Evolutionary conservation across 2,113 vertebrate species (phyloP).

Genomic region (Danionella cerebrum): DNA sequence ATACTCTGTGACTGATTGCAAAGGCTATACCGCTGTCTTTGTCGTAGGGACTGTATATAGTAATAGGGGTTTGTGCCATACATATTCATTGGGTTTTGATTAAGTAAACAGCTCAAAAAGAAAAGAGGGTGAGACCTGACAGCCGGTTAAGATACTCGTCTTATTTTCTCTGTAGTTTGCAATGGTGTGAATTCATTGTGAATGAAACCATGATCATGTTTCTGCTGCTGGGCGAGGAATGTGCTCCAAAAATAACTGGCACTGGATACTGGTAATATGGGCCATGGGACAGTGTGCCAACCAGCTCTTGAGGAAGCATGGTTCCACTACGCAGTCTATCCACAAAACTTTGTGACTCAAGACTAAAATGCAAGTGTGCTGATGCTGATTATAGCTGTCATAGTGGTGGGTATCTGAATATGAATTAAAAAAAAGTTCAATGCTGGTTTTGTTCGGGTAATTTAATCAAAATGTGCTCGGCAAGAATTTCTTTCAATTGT

Average conservation of each 20-base stretch:
- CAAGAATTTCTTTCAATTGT: not conserved
- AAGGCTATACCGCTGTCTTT: not conserved
- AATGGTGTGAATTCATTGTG: constrained; percentile 1
- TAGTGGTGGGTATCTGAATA: too few relatives aligned
- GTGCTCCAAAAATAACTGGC: constrained; percentile 28
- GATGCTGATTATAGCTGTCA: too few relatives aligned
- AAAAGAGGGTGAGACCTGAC: not conserved
- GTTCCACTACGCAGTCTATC: not conserved
- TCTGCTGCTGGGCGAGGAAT: constrained; percentile 19
- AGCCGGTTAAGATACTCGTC: not conserved
- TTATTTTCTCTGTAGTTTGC: not conserved
- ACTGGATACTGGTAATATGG: constrained; percentile 39
- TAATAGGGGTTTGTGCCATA: constrained; percentile 2
- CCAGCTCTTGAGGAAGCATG: constrained; percentile 19
- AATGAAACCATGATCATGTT: constrained; percentile 24
- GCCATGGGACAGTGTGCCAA: constrained; percentile 44
- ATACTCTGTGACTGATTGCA: constrained; percentile 9
- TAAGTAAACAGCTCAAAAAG: constrained; percentile 1
- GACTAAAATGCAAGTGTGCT: not conserved
- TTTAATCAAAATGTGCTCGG: not conserved
- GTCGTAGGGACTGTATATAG: constrained; percentile 6
- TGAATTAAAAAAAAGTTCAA: too few relatives aligned
- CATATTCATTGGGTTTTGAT: not conserved
- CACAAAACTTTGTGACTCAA: not conserved
- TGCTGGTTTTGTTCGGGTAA: not conserved